phyloP scores from a whole-genome alignment of 2,888 invertebrate species.

The Phortica magna region DNA sequence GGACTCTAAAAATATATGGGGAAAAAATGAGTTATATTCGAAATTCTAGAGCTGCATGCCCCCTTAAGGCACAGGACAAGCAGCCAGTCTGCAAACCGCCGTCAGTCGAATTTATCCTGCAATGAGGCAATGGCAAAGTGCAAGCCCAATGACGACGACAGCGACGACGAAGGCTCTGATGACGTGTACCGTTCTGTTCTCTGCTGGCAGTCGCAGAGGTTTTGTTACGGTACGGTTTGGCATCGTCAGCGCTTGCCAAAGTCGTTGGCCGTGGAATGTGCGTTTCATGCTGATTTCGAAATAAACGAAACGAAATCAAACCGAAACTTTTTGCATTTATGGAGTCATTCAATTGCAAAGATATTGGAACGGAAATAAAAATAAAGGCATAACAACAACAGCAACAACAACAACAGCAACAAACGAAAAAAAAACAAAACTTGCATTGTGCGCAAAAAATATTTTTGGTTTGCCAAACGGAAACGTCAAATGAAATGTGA shows the following conservation, averaged over 20 bases:
- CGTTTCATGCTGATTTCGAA: slow-evolving; percentile 24
- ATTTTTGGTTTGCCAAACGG: not conserved
- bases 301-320: slow-evolving; percentile 16
- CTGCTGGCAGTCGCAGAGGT: not conserved
- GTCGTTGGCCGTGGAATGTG: slow-evolving; percentile 7
- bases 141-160: too few species aligned
- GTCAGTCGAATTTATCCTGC: too few species aligned
- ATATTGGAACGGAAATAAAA: slow-evolving; percentile 48
- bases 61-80: too few species aligned
- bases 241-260: not conserved
- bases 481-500: slow-evolving; percentile 13
- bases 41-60: too few species aligned
- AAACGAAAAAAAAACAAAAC: too few species aligned
- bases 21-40: too few species aligned
- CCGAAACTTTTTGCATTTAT: slow-evolving; percentile 42
- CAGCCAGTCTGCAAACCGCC: too few species aligned
- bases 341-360: slow-evolving; percentile 56
- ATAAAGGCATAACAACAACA: not conserved
- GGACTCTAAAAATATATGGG: too few species aligned
- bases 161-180: too few species aligned
- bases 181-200: too few species aligned
- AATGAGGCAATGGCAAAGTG: too few species aligned
- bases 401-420: not conserved
- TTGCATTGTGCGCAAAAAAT: slow-evolving; percentile 7
- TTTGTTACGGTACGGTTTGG: not conserved